phyloP scores from a whole-genome alignment of 2,797 vertebrate genomes.

The Pagetopsis macropterus region DNA sequence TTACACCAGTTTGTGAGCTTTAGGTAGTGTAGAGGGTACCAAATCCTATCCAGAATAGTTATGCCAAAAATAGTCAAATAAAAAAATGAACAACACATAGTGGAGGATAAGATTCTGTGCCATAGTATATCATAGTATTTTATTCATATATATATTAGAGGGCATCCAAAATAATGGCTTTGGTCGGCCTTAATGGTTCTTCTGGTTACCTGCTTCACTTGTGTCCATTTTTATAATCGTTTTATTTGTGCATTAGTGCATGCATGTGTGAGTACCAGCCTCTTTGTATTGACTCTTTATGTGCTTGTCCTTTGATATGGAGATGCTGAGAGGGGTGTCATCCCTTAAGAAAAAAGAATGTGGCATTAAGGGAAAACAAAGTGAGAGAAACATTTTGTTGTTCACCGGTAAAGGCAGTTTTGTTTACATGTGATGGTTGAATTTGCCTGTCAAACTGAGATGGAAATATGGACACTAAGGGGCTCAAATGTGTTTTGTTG shows the following conservation, averaged over 20 bases:
- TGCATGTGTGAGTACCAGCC: slow-evolving; percentile 49
- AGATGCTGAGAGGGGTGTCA: slow-evolving; percentile 42
- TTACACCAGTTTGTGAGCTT: slow-evolving; percentile 45
- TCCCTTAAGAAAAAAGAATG: slow-evolving; percentile 13
- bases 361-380: slow-evolving; percentile 20
- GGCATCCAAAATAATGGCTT: slow-evolving; percentile 55
- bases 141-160: slow-evolving; percentile 61
- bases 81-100: slow-evolving; percentile 57
- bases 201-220: slow-evolving; percentile 65
- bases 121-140: slow-evolving; percentile 81
- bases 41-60: slow-evolving; percentile 68
- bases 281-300: slow-evolving; percentile 49
- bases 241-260: slow-evolving; percentile 11
- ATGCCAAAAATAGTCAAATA: slow-evolving; percentile 76
- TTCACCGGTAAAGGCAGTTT: slow-evolving; percentile 11
- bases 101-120: slow-evolving; percentile 81
- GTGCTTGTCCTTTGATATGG: slow-evolving; percentile 42
- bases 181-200: slow-evolving; percentile 68
- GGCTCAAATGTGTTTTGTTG: slow-evolving; percentile 19
- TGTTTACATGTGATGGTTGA: slow-evolving; percentile 27
- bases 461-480: slow-evolving; percentile 1
- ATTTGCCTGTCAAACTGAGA: slow-evolving; percentile 14
- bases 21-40: slow-evolving; percentile 57
- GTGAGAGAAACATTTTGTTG: slow-evolving; percentile 3
- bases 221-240: slow-evolving; percentile 36